Evolutionary conservation across 1,140 invertebrate species (phyloP).

Genomic region (Dreissena polymorpha): DNA sequence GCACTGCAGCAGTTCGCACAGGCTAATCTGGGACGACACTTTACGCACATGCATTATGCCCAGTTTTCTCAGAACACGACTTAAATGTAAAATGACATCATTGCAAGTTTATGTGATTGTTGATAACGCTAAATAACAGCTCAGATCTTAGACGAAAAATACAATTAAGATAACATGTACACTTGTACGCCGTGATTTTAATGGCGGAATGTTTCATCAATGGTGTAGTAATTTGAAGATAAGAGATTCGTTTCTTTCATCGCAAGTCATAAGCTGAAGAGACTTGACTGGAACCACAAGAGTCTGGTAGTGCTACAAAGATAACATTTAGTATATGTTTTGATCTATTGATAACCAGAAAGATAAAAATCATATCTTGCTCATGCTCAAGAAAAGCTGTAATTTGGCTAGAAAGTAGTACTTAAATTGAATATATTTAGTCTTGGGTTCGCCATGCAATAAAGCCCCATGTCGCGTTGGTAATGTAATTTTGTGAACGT

Average conservation of each 20-base stretch:
- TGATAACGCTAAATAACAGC: too few species aligned
- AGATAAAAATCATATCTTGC: slow-evolving; percentile 28
- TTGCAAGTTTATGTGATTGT: background rate
- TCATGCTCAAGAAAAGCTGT: background rate
- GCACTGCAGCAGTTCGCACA: too few species aligned
- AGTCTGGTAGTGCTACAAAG: slow-evolving; percentile 23
- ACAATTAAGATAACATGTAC: slow-evolving; percentile 40
- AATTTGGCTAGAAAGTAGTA: too few species aligned
- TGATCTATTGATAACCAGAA: slow-evolving; percentile 48
- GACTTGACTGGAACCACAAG: background rate
- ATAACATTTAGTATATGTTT: slow-evolving; percentile 55
- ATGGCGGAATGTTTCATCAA: slow-evolving; percentile 45
- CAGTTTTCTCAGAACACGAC: too few species aligned
- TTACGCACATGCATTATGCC: too few species aligned
- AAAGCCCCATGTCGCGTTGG: too few species aligned
- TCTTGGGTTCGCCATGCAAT: too few species aligned
- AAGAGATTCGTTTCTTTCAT: slow-evolving; percentile 38
- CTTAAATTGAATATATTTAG: too few species aligned
- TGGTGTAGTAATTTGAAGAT: slow-evolving; percentile 47
- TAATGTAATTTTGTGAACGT: too few species aligned
- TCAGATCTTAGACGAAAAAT: background rate
- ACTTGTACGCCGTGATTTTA: slow-evolving; percentile 43
- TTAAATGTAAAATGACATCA: background rate
- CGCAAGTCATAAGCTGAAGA: slow-evolving; percentile 21
- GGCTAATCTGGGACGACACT: too few species aligned